These are phyloP conservation scores for Protomyctophum bolini DNA, from an alignment of 2,113 vertebrate genomes.

Conservation along the genomic window DNA sequence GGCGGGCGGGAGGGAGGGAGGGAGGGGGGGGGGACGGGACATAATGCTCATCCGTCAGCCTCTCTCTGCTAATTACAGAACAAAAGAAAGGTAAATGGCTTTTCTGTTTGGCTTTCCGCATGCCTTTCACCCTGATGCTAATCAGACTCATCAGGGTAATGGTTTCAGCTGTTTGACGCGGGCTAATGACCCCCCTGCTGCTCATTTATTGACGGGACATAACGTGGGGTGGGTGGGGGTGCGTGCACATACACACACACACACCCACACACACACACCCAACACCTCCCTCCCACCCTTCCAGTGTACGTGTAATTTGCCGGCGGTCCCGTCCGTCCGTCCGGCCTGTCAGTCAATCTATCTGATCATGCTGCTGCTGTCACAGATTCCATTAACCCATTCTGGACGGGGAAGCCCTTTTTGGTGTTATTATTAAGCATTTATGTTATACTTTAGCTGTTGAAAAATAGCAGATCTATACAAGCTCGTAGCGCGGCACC, in stretches of 20 bases:
- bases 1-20: no score
- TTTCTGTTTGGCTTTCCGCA: conserved; percentile 22
- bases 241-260: no score
- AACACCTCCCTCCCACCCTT: neutral
- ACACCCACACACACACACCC: no score
- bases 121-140: conserved; percentile 35
- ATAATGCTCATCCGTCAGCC: conserved; percentile 35
- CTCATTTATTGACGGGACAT: conserved; percentile 22
- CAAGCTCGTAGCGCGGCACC: no score
- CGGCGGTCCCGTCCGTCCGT: neutral
- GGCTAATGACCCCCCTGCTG: conserved; percentile 15
- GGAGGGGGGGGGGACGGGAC: neutral
- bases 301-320: conserved; percentile 46
- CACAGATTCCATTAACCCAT: conserved; percentile 50
- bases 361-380: conserved; percentile 45
- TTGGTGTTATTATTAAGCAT: no score
- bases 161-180: conserved; percentile 35
- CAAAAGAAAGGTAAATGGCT: conserved; percentile 40
- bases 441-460: no score
- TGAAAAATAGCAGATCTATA: no score
- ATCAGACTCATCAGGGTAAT: conserved; percentile 56
- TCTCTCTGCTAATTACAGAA: conserved; percentile 47
- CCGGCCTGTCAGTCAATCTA: conserved; percentile 64
- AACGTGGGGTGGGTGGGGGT: no score
- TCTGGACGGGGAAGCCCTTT: no score